Base-by-base conservation (phyloP, 2,113 vertebrate species). In the Cynoglossus semilaevis region DNA sequence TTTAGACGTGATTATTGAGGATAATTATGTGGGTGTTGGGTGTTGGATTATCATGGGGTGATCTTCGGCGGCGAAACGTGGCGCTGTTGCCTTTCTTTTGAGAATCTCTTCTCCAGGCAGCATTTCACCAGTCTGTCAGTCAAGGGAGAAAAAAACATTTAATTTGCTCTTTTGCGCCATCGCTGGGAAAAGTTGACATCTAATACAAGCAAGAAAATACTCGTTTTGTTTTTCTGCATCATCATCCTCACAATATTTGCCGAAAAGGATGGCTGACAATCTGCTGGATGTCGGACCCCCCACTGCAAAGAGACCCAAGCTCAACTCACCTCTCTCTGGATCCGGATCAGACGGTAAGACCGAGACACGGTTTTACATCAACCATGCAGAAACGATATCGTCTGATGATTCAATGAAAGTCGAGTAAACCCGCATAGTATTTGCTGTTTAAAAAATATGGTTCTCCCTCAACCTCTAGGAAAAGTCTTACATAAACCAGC, bases 211-310 rank as follows among this genome's bases (percentile, higher is more conserved):
- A 35, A 18, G 35, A 60, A 48, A 17, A 47, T 67, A 60, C 44
- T 45, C 56, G 42, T n/a, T 54, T 35, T 48, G 37, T 76, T 79
- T 70, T 43, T 41, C 18, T 61, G 42, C 58, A 54, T 55, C 58
- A 74, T 47, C 52, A 72, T 48, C 55, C 56, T 58, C 63, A 65
- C 38, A 64, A 60, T 11, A 53, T 46, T 43, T 51, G 35, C 41
- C 29, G 45, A 60, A 2, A 74, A 85, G 73, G 87, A 97, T 97
- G 95, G 94, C 94, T 88, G 95, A 97, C 87, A 95, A 97, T 91
- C 88, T 96, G 80, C 88, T 96, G 91, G 94, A 96, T 74, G 93
- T 93, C 80, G 95, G 94, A 91, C 94, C 94, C 87, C 91, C 94
- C 79, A 92, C 91, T 86, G 92, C 94, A 73, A 97, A 97, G 89